A percentile compares a stretch with the other conserved stretches of the same genome.
phyloP scores from a whole-genome alignment of 2,888 invertebrate genomes.

The Idaea straminata region DNA sequence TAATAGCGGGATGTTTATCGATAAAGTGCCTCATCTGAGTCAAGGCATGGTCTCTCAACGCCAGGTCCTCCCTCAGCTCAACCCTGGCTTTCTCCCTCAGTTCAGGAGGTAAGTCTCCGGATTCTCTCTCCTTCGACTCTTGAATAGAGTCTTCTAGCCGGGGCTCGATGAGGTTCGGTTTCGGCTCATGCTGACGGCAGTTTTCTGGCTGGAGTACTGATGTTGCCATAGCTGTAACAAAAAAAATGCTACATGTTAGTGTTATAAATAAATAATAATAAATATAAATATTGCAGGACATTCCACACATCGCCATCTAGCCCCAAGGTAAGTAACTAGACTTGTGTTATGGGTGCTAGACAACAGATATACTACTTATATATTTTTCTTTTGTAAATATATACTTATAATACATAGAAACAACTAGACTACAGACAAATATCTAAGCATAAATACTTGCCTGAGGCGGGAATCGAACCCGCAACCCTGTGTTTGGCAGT shows the following conservation, averaged over 20 bases:
- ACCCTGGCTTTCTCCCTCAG: slow-evolving; percentile 83
- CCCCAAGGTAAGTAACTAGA: no score
- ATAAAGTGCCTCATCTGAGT: slow-evolving; percentile 91
- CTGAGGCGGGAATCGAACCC: no score
- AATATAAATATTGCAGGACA: no score
- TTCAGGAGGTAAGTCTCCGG: slow-evolving; percentile 75
- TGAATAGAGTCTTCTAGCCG: slow-evolving; percentile 57
- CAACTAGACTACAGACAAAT: no score
- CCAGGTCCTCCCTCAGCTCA: slow-evolving; percentile 90
- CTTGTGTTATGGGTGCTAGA: no score
- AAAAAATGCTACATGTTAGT: slow-evolving; percentile 3
- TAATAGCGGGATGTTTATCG: slow-evolving; percentile 89
- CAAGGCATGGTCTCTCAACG: slow-evolving; percentile 85
- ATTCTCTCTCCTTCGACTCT: slow-evolving; percentile 65
- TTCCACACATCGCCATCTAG: no score
- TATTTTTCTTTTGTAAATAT: no score
- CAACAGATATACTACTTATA: no score
- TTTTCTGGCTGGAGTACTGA: slow-evolving; percentile 71
- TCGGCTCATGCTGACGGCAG: slow-evolving; percentile 59
- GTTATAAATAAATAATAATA: no score
- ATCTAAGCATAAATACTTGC: no score
- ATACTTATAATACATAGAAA: no score
- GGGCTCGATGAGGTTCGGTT: slow-evolving; percentile 50
- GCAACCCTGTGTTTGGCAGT: no score
- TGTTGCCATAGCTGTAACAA: slow-evolving; percentile 62